phyloP scores from a whole-genome alignment of 2,888 invertebrate species.

The Pimpla rufipes region DNA sequence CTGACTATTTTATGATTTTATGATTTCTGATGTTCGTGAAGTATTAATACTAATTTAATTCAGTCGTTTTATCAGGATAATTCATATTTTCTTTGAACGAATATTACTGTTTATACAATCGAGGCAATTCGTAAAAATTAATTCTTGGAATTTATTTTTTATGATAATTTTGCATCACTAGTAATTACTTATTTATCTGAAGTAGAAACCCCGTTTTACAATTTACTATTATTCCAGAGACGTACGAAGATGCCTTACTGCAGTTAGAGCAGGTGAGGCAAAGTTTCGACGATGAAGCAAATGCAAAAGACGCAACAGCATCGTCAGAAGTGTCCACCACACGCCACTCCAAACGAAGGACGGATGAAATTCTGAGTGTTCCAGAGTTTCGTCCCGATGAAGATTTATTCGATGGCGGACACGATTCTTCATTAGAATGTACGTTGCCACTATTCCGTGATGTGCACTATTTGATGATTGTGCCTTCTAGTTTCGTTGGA shows the following conservation, averaged over 20 bases:
- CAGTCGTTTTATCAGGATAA: too few species aligned
- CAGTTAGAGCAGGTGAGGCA: neutral
- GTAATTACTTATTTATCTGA: neutral
- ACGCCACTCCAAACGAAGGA: too few species aligned
- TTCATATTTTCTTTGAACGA: neutral
- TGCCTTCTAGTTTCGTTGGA: too few species aligned
- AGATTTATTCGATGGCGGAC: neutral
- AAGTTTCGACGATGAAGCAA: neutral
- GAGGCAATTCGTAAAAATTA: neutral
- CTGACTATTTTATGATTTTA: too few species aligned
- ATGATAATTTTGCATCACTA: neutral
- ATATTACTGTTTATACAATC: neutral
- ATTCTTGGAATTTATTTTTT: neutral
- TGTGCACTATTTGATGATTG: too few species aligned
- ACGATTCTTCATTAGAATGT: neutral
- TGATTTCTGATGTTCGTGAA: too few species aligned
- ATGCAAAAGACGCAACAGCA: neutral
- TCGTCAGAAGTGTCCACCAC: too few species aligned
- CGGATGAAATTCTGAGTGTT: too few species aligned
- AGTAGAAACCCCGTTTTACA: neutral
- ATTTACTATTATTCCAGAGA: neutral
- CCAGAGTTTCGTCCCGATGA: too few species aligned
- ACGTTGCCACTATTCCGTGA: neutral
- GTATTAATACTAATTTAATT: too few species aligned
- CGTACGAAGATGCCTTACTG: neutral